Percentiles rank a stretch among this genome's conserved stretches.
These are phyloP conservation scores for Riparia riparia DNA, from an alignment of 2,113 vertebrate genomes.

Conservation along the genomic window DNA sequence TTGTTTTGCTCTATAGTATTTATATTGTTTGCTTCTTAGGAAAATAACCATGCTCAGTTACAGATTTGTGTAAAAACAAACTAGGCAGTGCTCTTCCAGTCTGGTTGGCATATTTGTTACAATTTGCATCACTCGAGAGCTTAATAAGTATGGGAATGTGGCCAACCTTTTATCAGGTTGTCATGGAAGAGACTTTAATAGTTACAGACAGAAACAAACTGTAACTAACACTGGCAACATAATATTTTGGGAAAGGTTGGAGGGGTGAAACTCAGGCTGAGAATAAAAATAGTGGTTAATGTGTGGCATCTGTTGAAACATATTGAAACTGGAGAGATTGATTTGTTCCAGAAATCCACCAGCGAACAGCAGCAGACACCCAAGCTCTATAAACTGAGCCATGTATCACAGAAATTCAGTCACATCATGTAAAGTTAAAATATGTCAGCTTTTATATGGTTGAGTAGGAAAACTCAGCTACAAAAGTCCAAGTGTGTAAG, in stretches of 20 bases:
- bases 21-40: conserved; percentile 33
- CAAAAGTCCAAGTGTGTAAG: neutral
- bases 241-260: conserved; percentile 64
- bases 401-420: neutral
- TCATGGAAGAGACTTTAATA: conserved; percentile 58
- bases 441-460: neutral
- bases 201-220: conserved; percentile 68
- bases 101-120: conserved; percentile 51
- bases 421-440: neutral
- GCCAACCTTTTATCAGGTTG: conserved; percentile 65
- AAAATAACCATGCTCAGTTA: conserved; percentile 28
- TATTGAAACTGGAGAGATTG: conserved; percentile 43
- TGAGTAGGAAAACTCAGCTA: neutral
- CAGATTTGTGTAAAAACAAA: conserved; percentile 41
- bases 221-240: conserved; percentile 60
- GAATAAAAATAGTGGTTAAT: conserved; percentile 60
- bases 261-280: conserved; percentile 46
- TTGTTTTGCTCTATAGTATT: conserved; percentile 43
- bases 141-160: conserved; percentile 47
- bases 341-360: conserved; percentile 58
- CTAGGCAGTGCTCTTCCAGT: neutral
- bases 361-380: conserved; percentile 20
- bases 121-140: conserved; percentile 58
- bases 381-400: neutral
- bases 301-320: conserved; percentile 56